Evolutionary conservation across 2,888 invertebrate genomes (phyloP), one percentile per base, ranked within the genome.

Genomic region (Cacoxenus indagator): DNA sequence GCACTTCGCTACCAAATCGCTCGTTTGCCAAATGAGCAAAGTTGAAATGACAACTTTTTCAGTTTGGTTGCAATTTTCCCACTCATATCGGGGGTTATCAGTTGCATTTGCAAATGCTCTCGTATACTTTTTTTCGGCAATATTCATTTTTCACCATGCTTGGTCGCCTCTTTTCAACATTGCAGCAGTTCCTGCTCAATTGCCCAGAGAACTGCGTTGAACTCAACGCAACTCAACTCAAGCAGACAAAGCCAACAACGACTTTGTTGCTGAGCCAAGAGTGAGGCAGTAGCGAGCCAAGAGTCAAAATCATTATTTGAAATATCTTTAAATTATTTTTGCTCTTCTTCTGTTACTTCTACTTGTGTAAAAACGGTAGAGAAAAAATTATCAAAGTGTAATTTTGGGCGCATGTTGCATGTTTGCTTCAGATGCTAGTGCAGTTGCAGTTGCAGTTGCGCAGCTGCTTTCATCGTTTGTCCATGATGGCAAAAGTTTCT

Each of bases 11-110:
- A 22, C n/a, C n/a, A n/a, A n/a, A n/a, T n/a, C 24, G 24, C 45
- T 31, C 22, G 4, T 62, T 43, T 62, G 69, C 73, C 74, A 82
- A 81, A 81, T 81, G 81, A 80, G 83, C 82, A 81, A 83, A 81
- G 83, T 81, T 81, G 78, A 83, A 81, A 81, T 81, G 81, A 82
- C 61, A 43, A 37, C 77, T 77, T 81, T n/a, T 81, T 82, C 83
- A 83, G 80, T 77, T 81, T 81, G 82, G 27, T 26, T 19, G 55
- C 55, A n/a, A 26, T 22, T 22, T 51, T 51, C 9, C 4, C 51
- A 17, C 51, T 51, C 51, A 5, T 37, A 37, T 37, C 37, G 14
- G 19, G n/a, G n/a, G 37, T 37, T 46, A n/a, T 46, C 26, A 54
- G 24, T 5, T 22, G 22, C 19, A 22, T 54, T 24, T 24, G 11